Evolutionary conservation across 2,797 vertebrate species (phyloP).

Genomic region (Meda fulgida): DNA sequence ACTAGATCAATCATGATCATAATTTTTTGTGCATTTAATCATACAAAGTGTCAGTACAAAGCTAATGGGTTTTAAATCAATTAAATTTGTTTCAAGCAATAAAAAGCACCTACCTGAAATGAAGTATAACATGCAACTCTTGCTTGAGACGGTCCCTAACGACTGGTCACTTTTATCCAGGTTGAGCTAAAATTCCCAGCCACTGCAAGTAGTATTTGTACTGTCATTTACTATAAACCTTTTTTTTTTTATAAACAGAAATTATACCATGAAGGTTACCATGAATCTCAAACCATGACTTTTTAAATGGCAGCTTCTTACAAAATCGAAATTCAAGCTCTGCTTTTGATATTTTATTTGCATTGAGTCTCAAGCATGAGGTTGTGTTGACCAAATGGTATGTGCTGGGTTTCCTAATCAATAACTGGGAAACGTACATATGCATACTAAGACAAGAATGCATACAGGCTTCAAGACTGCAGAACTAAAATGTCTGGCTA

Average conservation of each 20-base stretch:
- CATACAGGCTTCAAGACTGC: slow-evolving; percentile 78
- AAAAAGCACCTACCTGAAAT: slow-evolving; percentile 43
- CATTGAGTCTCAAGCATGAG: slow-evolving; percentile 73
- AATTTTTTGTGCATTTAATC: background rate
- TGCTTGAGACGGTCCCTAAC: slow-evolving; percentile 46
- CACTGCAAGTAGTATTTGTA: background rate
- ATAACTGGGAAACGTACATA: slow-evolving; percentile 66
- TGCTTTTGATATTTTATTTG: background rate
- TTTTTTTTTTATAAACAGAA: background rate
- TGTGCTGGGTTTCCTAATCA: slow-evolving; percentile 61
- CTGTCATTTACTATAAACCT: slow-evolving; percentile 16
- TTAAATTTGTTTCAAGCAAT: slow-evolving; percentile 32
- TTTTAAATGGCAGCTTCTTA: background rate
- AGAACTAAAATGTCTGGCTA: slow-evolving; percentile 78
- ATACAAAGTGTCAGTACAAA: background rate
- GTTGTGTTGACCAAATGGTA: slow-evolving; percentile 65
- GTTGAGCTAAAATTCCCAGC: slow-evolving; percentile 1
- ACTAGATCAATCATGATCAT: slow-evolving; percentile 4
- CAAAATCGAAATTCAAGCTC: background rate
- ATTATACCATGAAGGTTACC: background rate
- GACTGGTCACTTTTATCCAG: slow-evolving; percentile 8
- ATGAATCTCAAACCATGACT: background rate
- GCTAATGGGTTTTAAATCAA: background rate
- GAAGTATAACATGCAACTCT: slow-evolving; percentile 42
- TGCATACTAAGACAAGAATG: slow-evolving; percentile 76